Evolutionary conservation across 2,888 invertebrate genomes (phyloP).

Genomic region (Cloeon dipterum): DNA sequence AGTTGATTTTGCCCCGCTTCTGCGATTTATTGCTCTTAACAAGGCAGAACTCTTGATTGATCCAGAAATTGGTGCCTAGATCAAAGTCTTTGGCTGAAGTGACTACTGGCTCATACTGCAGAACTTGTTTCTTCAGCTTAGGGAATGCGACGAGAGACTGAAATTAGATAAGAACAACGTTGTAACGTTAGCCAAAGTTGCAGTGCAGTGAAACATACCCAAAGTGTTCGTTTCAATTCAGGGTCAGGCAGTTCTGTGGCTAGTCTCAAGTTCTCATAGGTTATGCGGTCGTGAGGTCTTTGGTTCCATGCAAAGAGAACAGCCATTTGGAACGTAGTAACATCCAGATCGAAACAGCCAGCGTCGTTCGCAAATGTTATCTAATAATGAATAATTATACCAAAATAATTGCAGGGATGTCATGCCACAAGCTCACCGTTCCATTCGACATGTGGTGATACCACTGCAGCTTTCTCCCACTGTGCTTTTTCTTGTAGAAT

Average conservation of each 20-base stretch:
- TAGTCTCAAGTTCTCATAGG: conserved; percentile 88
- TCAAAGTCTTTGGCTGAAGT: conserved; percentile 81
- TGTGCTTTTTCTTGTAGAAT: conserved; percentile 93
- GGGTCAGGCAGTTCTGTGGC: conserved; percentile 94
- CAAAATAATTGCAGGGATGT: conserved; percentile 1
- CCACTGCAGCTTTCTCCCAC: conserved; percentile 94
- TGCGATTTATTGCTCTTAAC: conserved; percentile 88
- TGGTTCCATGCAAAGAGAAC: conserved; percentile 99
- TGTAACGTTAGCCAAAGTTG: neutral
- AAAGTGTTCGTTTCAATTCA: conserved; percentile 80
- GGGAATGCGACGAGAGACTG: conserved; percentile 86
- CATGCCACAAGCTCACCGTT: conserved; percentile 28
- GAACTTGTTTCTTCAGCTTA: conserved; percentile 79
- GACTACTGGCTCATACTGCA: conserved; percentile 59
- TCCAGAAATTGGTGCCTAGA: conserved; percentile 83
- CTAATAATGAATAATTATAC: conserved; percentile 16
- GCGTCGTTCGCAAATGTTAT: conserved; percentile 83
- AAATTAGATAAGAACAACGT: neutral
- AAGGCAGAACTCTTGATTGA: conserved; percentile 88
- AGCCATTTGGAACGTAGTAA: conserved; percentile 99
- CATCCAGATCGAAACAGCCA: conserved; percentile 90
- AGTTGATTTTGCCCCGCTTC: conserved; percentile 83
- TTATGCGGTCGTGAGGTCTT: conserved; percentile 71
- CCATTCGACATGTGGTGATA: conserved; percentile 99
- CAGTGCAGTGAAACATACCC: conserved; percentile 21